Evolutionary conservation across 2,888 invertebrate genomes (phyloP).

Genomic region (Luffia ferchaultella): DNA sequence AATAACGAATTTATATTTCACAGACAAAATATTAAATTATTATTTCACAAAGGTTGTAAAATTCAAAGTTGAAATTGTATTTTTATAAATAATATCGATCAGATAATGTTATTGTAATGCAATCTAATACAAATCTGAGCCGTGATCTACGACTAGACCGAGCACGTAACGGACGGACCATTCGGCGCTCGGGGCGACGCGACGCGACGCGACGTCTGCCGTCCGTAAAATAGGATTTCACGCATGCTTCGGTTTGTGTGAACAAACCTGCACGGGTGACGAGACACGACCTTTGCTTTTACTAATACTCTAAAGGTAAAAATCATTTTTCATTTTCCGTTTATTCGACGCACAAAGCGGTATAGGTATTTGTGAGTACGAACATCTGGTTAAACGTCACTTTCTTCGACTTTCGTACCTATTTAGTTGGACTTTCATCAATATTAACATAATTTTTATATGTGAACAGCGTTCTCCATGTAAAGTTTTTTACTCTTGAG

Average conservation of each 20-base stretch:
- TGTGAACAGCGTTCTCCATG: no score
- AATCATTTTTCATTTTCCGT: conserved; percentile 25
- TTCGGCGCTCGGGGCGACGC: conserved; percentile 47
- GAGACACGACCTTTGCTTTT: conserved; percentile 54
- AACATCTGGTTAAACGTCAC: no score
- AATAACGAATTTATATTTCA: no score
- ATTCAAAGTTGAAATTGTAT: no score
- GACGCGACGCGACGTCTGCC: conserved; percentile 31
- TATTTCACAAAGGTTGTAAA: no score
- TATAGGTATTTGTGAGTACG: neutral
- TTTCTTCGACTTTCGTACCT: no score
- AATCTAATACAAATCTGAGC: neutral
- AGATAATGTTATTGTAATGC: no score
- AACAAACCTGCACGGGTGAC: conserved; percentile 61
- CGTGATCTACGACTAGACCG: neutral
- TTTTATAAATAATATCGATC: no score
- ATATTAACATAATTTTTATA: no score
- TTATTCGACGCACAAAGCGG: conserved; percentile 1
- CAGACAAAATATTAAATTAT: no score
- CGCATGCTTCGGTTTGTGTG: conserved; percentile 59
- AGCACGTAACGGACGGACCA: neutral
- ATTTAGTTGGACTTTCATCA: no score
- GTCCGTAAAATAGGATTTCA: conserved; percentile 62
- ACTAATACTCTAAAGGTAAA: conserved; percentile 31
- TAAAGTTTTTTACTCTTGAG: no score